Conservation (phyloP, 1,140 invertebrate genomes). For the Calliphora vicina region DNA sequence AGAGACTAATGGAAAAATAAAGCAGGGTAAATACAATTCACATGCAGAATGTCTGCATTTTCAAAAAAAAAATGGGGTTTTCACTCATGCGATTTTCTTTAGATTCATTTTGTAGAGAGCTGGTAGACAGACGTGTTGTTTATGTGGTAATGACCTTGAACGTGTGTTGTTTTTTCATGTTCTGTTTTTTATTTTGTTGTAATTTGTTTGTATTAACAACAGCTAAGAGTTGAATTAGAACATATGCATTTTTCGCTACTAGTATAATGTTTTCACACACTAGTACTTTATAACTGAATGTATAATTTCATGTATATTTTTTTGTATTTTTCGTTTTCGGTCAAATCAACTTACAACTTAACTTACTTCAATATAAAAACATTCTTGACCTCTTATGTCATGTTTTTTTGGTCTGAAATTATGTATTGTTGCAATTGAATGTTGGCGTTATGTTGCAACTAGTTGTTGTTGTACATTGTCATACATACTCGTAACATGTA, state of each 20-base stretch:
- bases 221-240: background rate
- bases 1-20: background rate
- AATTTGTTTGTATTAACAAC: background rate
- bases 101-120: background rate
- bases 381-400: background rate
- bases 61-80: background rate
- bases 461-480: background rate
- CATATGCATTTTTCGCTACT: background rate
- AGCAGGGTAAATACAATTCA: background rate
- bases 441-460: too few species aligned
- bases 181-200: too few species aligned
- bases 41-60: background rate
- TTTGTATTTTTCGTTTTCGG: background rate
- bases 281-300: background rate
- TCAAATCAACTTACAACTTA: background rate
- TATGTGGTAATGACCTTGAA: constrained; percentile 26
- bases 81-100: background rate
- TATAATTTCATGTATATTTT: background rate
- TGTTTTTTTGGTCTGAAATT: background rate
- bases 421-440: background rate
- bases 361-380: background rate
- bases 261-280: background rate
- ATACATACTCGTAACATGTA: background rate
- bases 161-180: background rate
- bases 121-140: background rate